phyloP scores from a whole-genome alignment of 35 echinoderm and acorn worm species.

The Apostichopus parvimensis region DNA sequence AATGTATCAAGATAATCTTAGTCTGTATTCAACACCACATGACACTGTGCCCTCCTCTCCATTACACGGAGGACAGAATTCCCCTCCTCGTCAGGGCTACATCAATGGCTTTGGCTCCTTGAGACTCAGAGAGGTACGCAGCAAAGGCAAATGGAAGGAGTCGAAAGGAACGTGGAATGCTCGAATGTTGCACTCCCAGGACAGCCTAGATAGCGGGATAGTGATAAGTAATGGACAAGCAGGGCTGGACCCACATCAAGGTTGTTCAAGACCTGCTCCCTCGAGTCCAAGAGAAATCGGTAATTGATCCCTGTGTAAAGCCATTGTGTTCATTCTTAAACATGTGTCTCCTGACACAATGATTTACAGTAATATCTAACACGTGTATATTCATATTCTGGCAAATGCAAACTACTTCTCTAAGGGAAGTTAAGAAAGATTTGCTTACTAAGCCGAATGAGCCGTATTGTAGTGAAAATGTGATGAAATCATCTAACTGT shows the following conservation, averaged over 20 bases:
- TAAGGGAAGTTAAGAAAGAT: background rate
- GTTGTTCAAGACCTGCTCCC: background rate
- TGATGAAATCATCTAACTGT: too few relatives aligned
- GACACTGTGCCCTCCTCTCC: background rate
- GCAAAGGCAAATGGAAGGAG: background rate
- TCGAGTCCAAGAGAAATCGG: background rate
- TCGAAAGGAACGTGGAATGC: slow-evolving; percentile 15
- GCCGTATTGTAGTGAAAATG: too few relatives aligned
- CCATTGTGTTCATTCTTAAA: background rate
- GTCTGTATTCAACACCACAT: background rate
- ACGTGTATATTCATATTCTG: too few relatives aligned
- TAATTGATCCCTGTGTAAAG: background rate
- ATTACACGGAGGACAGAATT: background rate
- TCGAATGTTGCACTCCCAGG: slow-evolving; percentile 33
- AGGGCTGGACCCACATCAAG: background rate
- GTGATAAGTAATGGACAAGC: slow-evolving; percentile 46
- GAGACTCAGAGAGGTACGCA: background rate
- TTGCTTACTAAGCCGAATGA: too few relatives aligned
- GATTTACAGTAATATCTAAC: too few relatives aligned
- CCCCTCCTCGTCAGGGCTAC: background rate
- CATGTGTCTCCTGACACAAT: too few relatives aligned
- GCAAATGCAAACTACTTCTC: too few relatives aligned
- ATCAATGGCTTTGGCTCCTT: slow-evolving; percentile 7
- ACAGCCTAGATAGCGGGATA: slow-evolving; percentile 26
- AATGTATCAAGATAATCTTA: background rate